Base-by-base conservation (phyloP, 2,113 vertebrate species). In the Microtus richardsoni region DNA sequence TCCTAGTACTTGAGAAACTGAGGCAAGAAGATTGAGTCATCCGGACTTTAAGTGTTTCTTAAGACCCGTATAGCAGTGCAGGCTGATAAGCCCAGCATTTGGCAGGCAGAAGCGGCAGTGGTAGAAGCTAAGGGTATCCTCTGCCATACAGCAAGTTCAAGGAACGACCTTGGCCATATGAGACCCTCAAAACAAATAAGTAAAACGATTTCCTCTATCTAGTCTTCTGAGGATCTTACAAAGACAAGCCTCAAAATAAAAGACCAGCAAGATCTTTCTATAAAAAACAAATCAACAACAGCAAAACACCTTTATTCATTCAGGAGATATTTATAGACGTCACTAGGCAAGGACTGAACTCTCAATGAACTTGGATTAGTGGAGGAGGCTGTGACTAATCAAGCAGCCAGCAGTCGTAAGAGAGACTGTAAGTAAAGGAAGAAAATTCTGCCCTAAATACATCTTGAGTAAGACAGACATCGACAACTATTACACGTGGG, bases 271-370 rank as follows among this genome's bases (percentile, higher is more conserved):
- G 5, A 44, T 64, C 24, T 64, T 64, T 44, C 30, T 36, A 5
- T 86, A 13, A 33, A 47, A 85, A 85, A 10, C n/a, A 62, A 75
- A 41, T 22, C 19, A 58, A 66, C 28, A 30, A 66, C 64, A 66
- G 28, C 64, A 66, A 44, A 19, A 12, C 28, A 66, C 39, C 30
- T 24, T 84, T 75, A 92, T 71, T 91, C 11, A 68, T 60, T 91
- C 41, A 83, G 30, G 24, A 95, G 89, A 41, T 70, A 91, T 73
- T 96, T 91, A 71, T 64, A 39, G 73, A 91, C 74, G 9, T 21
- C 79, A 79, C 24, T 80, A 21, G 39, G 4, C 47, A 1, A 39
- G 30, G 80, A 24, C 19, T 89, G 58, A 93, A 62, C 62, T 71
- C 30, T 88, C 62, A 70, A 1, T 47, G 87, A 93, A 54, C n/a